phyloP scores from a whole-genome alignment of 2,113 vertebrate species.

The Chamaea fasciata region DNA sequence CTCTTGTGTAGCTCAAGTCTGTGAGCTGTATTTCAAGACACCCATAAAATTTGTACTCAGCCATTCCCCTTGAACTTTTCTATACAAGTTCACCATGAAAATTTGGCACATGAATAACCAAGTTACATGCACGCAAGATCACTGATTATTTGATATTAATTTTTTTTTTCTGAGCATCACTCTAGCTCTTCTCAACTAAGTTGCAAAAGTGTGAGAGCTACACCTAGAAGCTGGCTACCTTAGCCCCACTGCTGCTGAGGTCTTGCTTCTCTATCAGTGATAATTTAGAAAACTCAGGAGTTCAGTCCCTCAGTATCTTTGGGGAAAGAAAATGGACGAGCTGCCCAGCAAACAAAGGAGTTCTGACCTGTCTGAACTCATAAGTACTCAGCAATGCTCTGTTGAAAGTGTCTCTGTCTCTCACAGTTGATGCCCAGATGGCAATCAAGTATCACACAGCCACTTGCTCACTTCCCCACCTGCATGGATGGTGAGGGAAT shows the following conservation, averaged over 20 bases:
- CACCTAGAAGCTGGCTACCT: background rate
- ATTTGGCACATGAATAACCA: background rate
- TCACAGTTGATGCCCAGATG: background rate
- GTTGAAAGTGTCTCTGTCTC: background rate
- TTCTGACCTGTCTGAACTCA: background rate
- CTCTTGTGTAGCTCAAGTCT: background rate
- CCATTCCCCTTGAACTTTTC: background rate
- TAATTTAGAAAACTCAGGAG: background rate
- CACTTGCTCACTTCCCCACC: background rate
- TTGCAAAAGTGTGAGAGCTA: background rate
- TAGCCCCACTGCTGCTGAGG: background rate
- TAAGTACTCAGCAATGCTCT: background rate
- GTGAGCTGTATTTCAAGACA: background rate
- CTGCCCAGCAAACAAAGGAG: background rate
- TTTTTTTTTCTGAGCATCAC: background rate
- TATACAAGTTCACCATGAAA: background rate
- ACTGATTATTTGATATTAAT: background rate
- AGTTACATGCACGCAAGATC: background rate
- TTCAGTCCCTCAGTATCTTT: background rate
- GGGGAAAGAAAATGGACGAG: background rate
- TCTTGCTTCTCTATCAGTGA: background rate
- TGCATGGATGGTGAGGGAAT: rapidly evolving
- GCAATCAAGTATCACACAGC: background rate
- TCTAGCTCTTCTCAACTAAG: background rate
- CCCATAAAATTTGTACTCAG: background rate